A percentile compares a stretch with the other conserved stretches of the same genome.
Evolutionary conservation across 2,888 invertebrate genomes (phyloP).

Genomic region (Ornithoptera priamus): DNA sequence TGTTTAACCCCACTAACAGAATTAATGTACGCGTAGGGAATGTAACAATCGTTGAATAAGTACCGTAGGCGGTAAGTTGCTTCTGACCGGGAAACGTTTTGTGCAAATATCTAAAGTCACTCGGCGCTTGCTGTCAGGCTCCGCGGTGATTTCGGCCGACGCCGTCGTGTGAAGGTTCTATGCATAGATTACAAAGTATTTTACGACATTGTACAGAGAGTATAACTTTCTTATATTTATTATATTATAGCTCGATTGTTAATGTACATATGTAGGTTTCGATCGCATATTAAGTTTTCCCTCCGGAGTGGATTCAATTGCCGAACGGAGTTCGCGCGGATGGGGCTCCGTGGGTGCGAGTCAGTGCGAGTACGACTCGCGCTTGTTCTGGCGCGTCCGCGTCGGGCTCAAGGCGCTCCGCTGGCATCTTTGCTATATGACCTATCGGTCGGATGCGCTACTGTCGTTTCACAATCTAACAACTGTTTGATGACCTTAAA

Average conservation of each 20-base stretch:
- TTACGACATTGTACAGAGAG: constrained; percentile 69
- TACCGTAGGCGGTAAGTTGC: constrained; percentile 5
- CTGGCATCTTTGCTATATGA: neutral
- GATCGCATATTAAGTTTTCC: constrained; percentile 31
- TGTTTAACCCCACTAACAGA: no score
- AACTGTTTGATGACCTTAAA: neutral
- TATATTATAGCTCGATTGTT: constrained; percentile 51
- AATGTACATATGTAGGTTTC: constrained; percentile 54
- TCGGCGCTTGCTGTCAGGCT: neutral
- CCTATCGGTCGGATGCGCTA: neutral
- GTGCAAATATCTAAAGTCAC: neutral
- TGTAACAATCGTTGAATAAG: neutral
- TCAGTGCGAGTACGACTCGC: neutral
- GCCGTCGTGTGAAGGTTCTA: constrained; percentile 44
- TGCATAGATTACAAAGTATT: constrained; percentile 41
- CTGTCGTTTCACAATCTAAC: no score
- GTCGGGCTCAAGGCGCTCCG: neutral
- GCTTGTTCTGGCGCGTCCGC: neutral
- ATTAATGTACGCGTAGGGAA: neutral
- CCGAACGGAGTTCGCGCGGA: neutral
- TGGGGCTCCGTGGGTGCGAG: neutral
- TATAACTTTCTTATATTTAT: constrained; percentile 70
- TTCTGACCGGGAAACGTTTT: constrained; percentile 1
- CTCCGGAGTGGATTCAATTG: no score
- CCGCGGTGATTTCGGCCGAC: neutral